Evolutionary conservation across 2,888 invertebrate genomes (phyloP), one percentile per base, ranked within the genome.

Genomic region (Rugalucina vietnamica): DNA sequence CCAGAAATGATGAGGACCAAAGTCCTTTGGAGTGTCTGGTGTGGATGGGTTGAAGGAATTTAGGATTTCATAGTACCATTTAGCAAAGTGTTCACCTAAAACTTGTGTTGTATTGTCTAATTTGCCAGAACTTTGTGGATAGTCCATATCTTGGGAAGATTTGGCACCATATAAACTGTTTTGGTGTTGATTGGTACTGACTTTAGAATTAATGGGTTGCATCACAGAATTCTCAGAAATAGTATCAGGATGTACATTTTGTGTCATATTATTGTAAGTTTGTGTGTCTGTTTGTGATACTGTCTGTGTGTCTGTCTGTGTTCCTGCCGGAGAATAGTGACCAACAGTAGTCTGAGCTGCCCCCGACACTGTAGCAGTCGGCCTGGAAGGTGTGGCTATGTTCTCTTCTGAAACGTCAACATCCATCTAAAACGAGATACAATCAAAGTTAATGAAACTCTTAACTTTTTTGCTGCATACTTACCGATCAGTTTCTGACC

Each of bases 1-100:
- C 91, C 91, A 93, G 82, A 94, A 94, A 84, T 93, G 94, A n/a
- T 93, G 92, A 0, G 93, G 91, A 12, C 93, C 92, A 89, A 93
- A 94, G 10, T 91, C 90, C n/a, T 84, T 75, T 2, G 85, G 72
- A 3, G 60, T 12, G n/a, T 71, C 65, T 37, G 80, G 65, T 18
- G 84, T 54, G 2, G 76, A 36, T 3, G 92, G 91, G 77, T 93
- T 91, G 50, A 90, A 84, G 0, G 93, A 90, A 81, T 94, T 94
- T 34, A 93, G 82, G 57, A 92, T 89, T 39, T 90, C 85, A 76
- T 90, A 94, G 81, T 93, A 94, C 94, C 94, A 94, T 2, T 73
- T 73, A 0, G 87, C 89, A 88, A 94, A 94, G 8, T 88, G 89
- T 76, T 92, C 88, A 36, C 91, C 93, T 12, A 93, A 77, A 24